Base-by-base conservation (phyloP, 2,797 vertebrate genomes). In the Trachurus trachurus region DNA sequence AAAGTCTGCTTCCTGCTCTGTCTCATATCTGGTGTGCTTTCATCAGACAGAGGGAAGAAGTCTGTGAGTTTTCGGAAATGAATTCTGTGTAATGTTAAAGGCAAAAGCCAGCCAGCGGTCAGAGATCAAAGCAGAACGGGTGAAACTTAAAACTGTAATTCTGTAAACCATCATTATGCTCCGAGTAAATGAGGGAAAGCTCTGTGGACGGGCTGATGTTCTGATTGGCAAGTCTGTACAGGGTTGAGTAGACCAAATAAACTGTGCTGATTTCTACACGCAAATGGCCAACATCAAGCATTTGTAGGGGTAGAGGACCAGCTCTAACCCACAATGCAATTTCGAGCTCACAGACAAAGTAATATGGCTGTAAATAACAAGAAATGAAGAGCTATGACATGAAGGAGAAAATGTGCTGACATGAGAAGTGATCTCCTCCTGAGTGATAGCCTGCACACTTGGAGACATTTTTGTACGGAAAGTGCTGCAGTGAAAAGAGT, bases 391-490 rank as follows among this genome's bases (percentile, higher is more conserved):
- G 72, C 61, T 71, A 61, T 71, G 74, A 82, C 66, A 75, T 34
- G 39, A 50, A 60, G 53, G 62, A 71, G 75, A 85, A 89, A 89
- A 89, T 65, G 76, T 82, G 87, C 83, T 90, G 90, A 92, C 81
- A 87, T 76, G 89, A 92, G 90, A 91, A 78, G 87, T 67, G 50
- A 95, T 96, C 95, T 92, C 66, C 40, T 91, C 91, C 86, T 96
- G 96, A 96, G 94, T 96, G 95, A 96, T 95, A 90, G 91, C 76
- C 88, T 85, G 15, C 72, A 89, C 91, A 92, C 90, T 85, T 74
- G 61, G 92, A 92, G 92, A 89, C 94, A 92, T 92, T 94, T 91
- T 93, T 92, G 89, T 95, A 95, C 95, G 92, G 95, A 94, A 94
- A 65, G 90, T 91, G 94, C 87, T 92, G 89, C 95, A 91, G 94